Conservation (phyloP, 2,113 vertebrate species). For the Tragelaphus buxtoni region DNA sequence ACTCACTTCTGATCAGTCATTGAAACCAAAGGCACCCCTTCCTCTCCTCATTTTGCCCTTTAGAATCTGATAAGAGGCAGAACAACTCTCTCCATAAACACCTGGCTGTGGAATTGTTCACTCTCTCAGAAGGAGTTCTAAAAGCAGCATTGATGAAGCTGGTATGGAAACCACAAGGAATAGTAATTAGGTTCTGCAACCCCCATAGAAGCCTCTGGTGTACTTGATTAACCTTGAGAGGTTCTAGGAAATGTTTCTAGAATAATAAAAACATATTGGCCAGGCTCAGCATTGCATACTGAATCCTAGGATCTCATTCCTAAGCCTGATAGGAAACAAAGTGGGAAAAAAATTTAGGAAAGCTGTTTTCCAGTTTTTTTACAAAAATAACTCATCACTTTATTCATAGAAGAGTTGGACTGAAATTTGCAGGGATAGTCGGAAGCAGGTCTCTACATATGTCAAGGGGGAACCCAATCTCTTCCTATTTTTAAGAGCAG, state of each 20-base stretch:
- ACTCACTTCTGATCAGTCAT: background rate
- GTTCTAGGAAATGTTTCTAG: constrained; percentile 35
- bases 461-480: background rate
- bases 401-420: background rate
- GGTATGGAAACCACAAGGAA: constrained; percentile 3
- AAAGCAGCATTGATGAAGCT: background rate
- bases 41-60: background rate
- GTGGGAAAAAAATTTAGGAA: background rate
- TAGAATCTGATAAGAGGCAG: background rate
- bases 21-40: background rate
- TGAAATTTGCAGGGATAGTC: background rate
- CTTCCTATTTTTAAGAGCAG: background rate
- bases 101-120: background rate
- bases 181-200: constrained; percentile 42
- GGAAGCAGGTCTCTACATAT: background rate
- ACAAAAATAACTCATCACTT: background rate
- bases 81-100: background rate
- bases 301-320: background rate
- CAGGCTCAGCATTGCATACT: background rate
- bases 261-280: constrained; percentile 55
- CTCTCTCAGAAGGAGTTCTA: constrained; percentile 19
- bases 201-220: background rate
- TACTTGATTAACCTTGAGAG: constrained; percentile 62
- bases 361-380: background rate
- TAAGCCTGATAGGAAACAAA: background rate